Evolutionary conservation across 1,140 invertebrate species (phyloP), one percentile per base, ranked within the genome.

Genomic region (Fopius arisanus): DNA sequence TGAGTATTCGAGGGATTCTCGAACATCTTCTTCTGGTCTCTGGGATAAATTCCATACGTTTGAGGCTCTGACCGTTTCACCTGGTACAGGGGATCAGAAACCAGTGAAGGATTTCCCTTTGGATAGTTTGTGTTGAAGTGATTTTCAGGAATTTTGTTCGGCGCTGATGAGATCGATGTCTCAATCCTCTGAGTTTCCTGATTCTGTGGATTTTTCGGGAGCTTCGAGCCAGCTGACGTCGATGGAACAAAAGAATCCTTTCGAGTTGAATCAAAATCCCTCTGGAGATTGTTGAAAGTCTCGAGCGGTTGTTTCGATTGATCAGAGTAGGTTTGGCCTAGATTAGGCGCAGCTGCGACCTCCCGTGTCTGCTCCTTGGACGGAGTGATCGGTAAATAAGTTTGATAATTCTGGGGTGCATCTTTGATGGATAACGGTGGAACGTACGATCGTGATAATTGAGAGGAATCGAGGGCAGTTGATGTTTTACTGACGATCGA

Each of bases 111-210:
- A 70, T 71, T 28, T 19, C 21, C 33, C 69, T 72, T 82, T 82
- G 0, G 79, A 72, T 29, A 82, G 78, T 28, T 75, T 16, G 37
- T 41, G 19, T 77, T 81, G 19, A 83, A 84, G 6, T 82, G 72
- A 67, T 78, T 79, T 6, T 77, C 41, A 21, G 81, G 80, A 0
- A 83, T 73, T 23, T 85, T 86, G 31, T 83, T 85, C n/a, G 79
- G n/a, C 4, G 79, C 43, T 40, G 62, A 71, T n/a, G 79, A 82
- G 26, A 74, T 79, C 3, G 65, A 40, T 6, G 66, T 21, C 23
- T 72, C 74, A 10, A 26, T 33, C 21, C 37, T 65, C 63, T 69
- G 40, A 48, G 23, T 51, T 12, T 78, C 78, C 3, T 74, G 16
- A 33, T 78, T 77, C 33, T 37, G 33, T 2, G 33, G 33, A 3